Evolutionary conservation across 2,113 vertebrate species (phyloP).

Genomic region (Acanthochromis polyacanthus): DNA sequence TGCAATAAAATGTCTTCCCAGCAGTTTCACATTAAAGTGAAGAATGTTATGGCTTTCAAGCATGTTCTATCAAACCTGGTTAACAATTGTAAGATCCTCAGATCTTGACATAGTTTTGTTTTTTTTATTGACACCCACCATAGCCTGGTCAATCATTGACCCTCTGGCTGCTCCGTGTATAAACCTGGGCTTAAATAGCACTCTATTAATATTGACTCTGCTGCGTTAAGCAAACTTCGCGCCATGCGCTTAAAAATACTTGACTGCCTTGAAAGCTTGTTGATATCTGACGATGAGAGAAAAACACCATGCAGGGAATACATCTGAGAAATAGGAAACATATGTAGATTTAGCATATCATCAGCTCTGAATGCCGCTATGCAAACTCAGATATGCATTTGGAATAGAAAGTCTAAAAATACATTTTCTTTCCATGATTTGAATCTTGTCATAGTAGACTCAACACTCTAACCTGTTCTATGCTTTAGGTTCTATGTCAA

Average conservation of each 20-base stretch:
- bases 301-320: constrained; percentile 1
- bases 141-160: constrained; percentile 77
- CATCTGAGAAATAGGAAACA: constrained; percentile 12
- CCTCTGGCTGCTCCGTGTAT: constrained; percentile 70
- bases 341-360: neutral
- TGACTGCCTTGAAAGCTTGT: constrained; percentile 74
- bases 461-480: constrained; percentile 2
- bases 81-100: constrained; percentile 54
- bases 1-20: constrained; percentile 52
- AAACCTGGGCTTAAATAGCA: constrained; percentile 79
- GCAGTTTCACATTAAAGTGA: constrained; percentile 49
- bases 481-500: neutral
- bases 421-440: neutral
- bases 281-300: constrained; percentile 67
- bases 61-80: constrained; percentile 37
- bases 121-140: constrained; percentile 65
- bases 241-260: constrained; percentile 74
- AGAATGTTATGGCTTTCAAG: constrained; percentile 41
- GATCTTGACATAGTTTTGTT: constrained; percentile 55
- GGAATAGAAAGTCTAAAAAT: neutral
- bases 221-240: constrained; percentile 79
- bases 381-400: neutral
- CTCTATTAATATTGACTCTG: constrained; percentile 82
- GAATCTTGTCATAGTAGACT: constrained; percentile 10
- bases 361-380: neutral